Base-by-base conservation (phyloP, 2,113 vertebrate genomes). In the Psittacara wagleri region DNA sequence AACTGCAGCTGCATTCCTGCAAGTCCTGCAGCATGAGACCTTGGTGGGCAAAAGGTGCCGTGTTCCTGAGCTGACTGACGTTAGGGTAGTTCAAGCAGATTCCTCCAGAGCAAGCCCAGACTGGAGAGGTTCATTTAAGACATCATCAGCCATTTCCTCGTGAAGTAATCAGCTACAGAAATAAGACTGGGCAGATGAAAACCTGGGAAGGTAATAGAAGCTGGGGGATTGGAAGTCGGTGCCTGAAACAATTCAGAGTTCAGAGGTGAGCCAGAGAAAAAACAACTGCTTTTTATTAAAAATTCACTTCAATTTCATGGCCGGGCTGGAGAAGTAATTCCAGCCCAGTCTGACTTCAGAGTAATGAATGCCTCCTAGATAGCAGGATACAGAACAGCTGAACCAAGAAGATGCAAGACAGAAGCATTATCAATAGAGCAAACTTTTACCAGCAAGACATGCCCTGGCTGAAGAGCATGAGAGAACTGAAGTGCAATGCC, bases 211-310 rank as follows among this genome's bases (percentile, higher is more conserved):
- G 94, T 91, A 96, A 93, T 59, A 86, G 94, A 95, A 96, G 73
- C 90, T 84, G 52, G 62, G 73, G 81, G 66, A 96, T 82, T 92
- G 88, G 86, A 95, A 73, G 94, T 80, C 55, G 67, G 92, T 95
- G 94, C 91, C 92, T 96, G 92, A 95, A 96, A 96, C 96, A 96
- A 96, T 97, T 96, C 92, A 85, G 74, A 87, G 95, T 97, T 95
- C 95, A 96, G 96, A 94, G 96, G 96, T 96, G 92, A 96, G 86
- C 94, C 92, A 94, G 91, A 94, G 66, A 83, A 92, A 96, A 90
- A 94, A 85, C 94, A 96, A 96, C 90, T 94, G 94, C 86, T 95
- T 97, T 95, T 96, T 96, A 95, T 96, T 96, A 96, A 91, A 93
- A 96, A 95, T 93, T 96, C 83, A 94, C 95, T 96, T 96, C 88